Evolutionary conservation across 2,113 vertebrate species (phyloP), one percentile per base, ranked within the genome.

Genomic region (Serinus canaria): DNA sequence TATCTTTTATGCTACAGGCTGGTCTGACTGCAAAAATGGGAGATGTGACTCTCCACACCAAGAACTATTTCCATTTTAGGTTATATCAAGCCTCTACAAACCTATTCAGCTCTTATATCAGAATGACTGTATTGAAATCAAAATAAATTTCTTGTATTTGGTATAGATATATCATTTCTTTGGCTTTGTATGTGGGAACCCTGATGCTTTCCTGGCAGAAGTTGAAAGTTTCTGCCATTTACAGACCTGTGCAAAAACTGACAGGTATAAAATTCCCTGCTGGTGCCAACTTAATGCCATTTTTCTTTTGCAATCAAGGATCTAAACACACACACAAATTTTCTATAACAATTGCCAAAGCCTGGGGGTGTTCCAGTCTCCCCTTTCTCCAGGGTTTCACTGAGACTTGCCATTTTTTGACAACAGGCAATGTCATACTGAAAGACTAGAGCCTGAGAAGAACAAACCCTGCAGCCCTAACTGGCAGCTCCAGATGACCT

Each of bases 121-220:
- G 35, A 59, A 24, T n/a, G 55, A 80, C 49, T 83, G 37, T 89
- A 89, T 31, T 93, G 83, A 94, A 94, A 92, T 77, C 15, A 83
- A 89, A 90, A 83, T 56, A 10, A 23, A 50, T 39, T 83, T 86
- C 23, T 62, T 70, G 30, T 88, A 59, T 92, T 75, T 84, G 39
- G n/a, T 90, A 39, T 83, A 75, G 64, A 75, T 62, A 60, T 11
- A 79, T 78, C 1, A 83, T 85, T 87, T 93, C 20, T 69, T 63
- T 91, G 87, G 55, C 80, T 85, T 77, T 89, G 25, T 41, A 44
- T 80, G 24, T 88, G 41, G 63, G 53, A 95, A 33, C 55, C 25
- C 77, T 84, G 87, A 91, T 86, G 67, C 77, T 88, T 93, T 91
- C 84, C 93, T 96, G 94, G 92, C 93, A 96, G 85, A 92, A 88